phyloP scores from a whole-genome alignment of 2,113 vertebrate species.

The Leptobrachium ailaonicum region DNA sequence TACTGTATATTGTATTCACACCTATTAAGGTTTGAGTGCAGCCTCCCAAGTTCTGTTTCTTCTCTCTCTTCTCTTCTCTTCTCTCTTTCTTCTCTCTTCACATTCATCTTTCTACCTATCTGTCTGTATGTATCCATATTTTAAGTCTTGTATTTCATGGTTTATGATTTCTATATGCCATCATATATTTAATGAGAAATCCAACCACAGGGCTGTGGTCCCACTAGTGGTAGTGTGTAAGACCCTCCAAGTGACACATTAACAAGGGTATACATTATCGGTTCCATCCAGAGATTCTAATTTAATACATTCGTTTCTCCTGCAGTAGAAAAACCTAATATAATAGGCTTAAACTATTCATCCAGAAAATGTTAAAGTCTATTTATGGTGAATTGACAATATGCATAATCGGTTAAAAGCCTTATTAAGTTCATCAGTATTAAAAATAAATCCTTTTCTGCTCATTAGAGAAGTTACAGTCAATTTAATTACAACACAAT shows the following conservation, averaged over 20 bases:
- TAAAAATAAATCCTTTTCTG: conserved; percentile 91
- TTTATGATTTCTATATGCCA: no score
- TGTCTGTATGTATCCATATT: no score
- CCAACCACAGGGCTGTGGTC: not conserved
- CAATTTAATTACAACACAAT: conserved; percentile 97
- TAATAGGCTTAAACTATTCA: conserved; percentile 35
- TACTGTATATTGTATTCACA: no score
- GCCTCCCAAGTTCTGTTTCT: no score
- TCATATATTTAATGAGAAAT: not conserved
- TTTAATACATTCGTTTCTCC: conserved; percentile 32
- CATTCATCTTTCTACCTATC: not conserved
- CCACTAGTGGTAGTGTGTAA: not conserved
- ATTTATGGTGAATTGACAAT: conserved; percentile 81
- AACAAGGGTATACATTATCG: not conserved
- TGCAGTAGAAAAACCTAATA: conserved; percentile 24
- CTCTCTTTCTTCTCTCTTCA: no score
- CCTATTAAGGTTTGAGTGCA: no score
- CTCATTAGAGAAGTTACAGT: conserved; percentile 94
- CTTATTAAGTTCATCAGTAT: conserved; percentile 86
- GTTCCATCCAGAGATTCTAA: conserved; percentile 17
- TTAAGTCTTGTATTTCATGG: no score
- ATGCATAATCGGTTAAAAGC: conserved; percentile 82
- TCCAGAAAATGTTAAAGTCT: conserved; percentile 71
- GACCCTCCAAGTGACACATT: conserved; percentile 12
- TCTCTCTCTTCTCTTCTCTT: no score